phyloP scores from a whole-genome alignment of 2,797 vertebrate species.

The Amblyraja radiata region DNA sequence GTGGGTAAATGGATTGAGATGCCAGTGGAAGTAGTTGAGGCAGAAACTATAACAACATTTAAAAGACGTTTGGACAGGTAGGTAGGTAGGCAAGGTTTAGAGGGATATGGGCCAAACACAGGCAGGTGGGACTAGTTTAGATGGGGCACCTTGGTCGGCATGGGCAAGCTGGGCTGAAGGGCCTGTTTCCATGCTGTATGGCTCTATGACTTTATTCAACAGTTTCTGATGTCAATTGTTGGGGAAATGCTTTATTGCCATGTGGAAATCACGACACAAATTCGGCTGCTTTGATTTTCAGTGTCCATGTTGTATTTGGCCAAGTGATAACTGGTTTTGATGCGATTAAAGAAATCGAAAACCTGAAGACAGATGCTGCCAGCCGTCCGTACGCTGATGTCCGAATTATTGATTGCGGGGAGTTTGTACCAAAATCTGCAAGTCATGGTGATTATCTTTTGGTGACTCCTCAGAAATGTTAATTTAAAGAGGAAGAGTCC shows the following conservation, averaged over 20 bases:
- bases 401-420: constrained; percentile 88
- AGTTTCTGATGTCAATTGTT: constrained; percentile 34
- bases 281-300: constrained; percentile 46
- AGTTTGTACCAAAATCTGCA: constrained; percentile 78
- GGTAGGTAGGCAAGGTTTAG: too few relatives aligned
- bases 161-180: too few relatives aligned
- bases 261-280: not conserved
- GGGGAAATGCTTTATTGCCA: not conserved
- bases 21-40: too few relatives aligned
- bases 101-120: too few relatives aligned
- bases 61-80: too few relatives aligned
- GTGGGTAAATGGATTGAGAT: too few relatives aligned
- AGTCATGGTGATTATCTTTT: constrained; percentile 69
- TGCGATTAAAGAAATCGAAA: constrained; percentile 92
- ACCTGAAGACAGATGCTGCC: constrained; percentile 87
- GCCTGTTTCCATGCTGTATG: too few relatives aligned
- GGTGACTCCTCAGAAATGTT: not conserved
- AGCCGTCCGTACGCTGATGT: constrained; percentile 95
- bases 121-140: too few relatives aligned
- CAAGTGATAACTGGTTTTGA: constrained; percentile 94
- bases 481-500: not conserved
- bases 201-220: not conserved
- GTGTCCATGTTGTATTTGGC: constrained; percentile 94
- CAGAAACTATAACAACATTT: too few relatives aligned
- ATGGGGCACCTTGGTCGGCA: too few relatives aligned